Base-by-base conservation (phyloP, 1,140 invertebrate species). In the Doryteuthis pealeii region DNA sequence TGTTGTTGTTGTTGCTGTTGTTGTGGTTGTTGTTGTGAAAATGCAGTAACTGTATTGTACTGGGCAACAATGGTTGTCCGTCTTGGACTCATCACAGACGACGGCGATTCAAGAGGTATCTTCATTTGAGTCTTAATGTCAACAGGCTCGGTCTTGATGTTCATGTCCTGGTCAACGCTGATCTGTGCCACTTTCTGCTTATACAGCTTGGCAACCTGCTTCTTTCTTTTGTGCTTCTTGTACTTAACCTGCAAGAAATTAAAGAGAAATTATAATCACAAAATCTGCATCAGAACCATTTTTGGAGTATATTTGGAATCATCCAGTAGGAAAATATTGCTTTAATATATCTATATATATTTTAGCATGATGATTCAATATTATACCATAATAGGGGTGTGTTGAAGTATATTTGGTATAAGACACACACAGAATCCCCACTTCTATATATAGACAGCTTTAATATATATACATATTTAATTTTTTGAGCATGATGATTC, bases 231-330 rank as follows among this genome's bases (percentile, higher is more conserved):
- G 71, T 83, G 82, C 75, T 99, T 99, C 89, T 97, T 97, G 89
- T 99, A 99, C 90, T 98, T 98, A 12, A 98, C 95, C 92, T 93
- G 81, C 28, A 78, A 74, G 40, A 74, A 74, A 74, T 65, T 71
- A 45, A 70, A n/a, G n/a, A n/a, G n/a, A n/a, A n/a, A n/a, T n/a
- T n/a, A n/a, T n/a, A n/a, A n/a, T n/a, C n/a, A n/a, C n/a, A n/a
- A 58, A 68, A n/a, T n/a, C n/a, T n/a, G n/a, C n/a, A n/a, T n/a
- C n/a, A n/a, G n/a, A n/a, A n/a, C n/a, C n/a, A n/a, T n/a, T n/a
- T n/a, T n/a, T n/a, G n/a, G n/a, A n/a, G n/a, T n/a, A n/a, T n/a
- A n/a, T n/a, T n/a, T n/a, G n/a, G n/a, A n/a, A n/a, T n/a, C n/a
- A n/a, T n/a, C n/a, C n/a, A n/a, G n/a, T n/a, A n/a, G n/a, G n/a